A percentile compares a stretch with the other conserved stretches of the same genome.
These are phyloP conservation scores for Ophion ellenae DNA, from an alignment of 2,888 invertebrate species.

Conservation along the genomic window DNA sequence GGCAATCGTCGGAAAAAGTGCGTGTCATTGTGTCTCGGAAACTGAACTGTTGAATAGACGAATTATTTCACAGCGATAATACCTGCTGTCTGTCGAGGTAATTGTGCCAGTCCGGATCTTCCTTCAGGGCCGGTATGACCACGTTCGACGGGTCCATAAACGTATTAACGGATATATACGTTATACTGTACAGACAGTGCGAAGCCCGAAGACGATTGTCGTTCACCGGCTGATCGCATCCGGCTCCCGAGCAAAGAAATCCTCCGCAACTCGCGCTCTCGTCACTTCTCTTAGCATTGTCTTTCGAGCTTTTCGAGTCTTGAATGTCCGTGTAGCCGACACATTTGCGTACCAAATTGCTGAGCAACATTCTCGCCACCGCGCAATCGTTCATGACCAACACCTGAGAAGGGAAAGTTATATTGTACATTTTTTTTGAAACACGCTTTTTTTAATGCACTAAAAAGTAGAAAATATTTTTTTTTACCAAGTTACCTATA, in stretches of 20 bases:
- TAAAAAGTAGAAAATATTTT: too few species aligned
- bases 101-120: slow-evolving; percentile 88
- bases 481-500: too few species aligned
- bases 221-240: slow-evolving; percentile 83
- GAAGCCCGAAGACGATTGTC: slow-evolving; percentile 79
- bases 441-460: too few species aligned
- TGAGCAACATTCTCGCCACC: slow-evolving; percentile 85
- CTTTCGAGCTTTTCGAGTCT: slow-evolving; percentile 2
- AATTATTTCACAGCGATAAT: slow-evolving; percentile 48
- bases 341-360: slow-evolving; percentile 71
- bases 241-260: slow-evolving; percentile 90
- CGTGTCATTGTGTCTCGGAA: too few species aligned
- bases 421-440: too few species aligned
- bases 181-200: slow-evolving; percentile 87
- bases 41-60: not conserved
- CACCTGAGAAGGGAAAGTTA: slow-evolving; percentile 84
- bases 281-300: slow-evolving; percentile 51
- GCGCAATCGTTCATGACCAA: slow-evolving; percentile 89
- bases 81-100: slow-evolving; percentile 91
- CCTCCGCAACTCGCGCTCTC: slow-evolving; percentile 85
- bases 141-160: slow-evolving; percentile 86
- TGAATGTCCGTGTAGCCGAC: slow-evolving; percentile 63
- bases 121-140: slow-evolving; percentile 87
- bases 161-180: slow-evolving; percentile 87
- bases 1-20: too few species aligned